phyloP scores from a whole-genome alignment of 2,797 vertebrate genomes.

The Protonibea diacanthus region DNA sequence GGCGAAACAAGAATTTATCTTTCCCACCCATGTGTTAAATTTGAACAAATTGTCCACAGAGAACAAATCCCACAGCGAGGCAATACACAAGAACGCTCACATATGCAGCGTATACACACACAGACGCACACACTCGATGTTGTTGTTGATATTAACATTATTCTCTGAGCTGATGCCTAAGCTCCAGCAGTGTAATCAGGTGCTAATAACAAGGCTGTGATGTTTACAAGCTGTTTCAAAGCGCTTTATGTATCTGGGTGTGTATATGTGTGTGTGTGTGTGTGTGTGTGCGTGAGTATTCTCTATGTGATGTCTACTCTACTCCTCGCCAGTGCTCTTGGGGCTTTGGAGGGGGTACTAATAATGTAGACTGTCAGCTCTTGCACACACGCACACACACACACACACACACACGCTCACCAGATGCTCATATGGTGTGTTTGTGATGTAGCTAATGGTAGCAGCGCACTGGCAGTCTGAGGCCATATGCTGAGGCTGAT shows the following conservation, averaged over 20 bases:
- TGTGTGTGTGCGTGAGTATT: constrained; percentile 30
- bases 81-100: constrained; percentile 18
- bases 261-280: constrained; percentile 42
- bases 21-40: constrained; percentile 65
- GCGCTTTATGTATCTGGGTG: constrained; percentile 31
- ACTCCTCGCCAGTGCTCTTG: constrained; percentile 47
- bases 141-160: constrained; percentile 69
- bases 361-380: constrained; percentile 69
- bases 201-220: constrained; percentile 78
- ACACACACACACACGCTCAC: constrained; percentile 39
- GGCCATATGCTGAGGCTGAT: constrained; percentile 78
- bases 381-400: constrained; percentile 30
- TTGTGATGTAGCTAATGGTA: constrained; percentile 74
- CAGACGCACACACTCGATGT: constrained; percentile 21
- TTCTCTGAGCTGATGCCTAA: constrained; percentile 61
- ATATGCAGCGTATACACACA: not conserved
- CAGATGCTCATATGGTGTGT: constrained; percentile 73
- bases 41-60: constrained; percentile 67
- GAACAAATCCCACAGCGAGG: constrained; percentile 60
- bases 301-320: constrained; percentile 55
- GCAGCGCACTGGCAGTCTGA: constrained; percentile 61
- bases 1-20: constrained; percentile 53
- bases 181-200: constrained; percentile 76
- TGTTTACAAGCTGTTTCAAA: constrained; percentile 79
- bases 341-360: constrained; percentile 56